Base-by-base conservation (phyloP, 2,113 vertebrate genomes). In the Sigmodon hispidus region DNA sequence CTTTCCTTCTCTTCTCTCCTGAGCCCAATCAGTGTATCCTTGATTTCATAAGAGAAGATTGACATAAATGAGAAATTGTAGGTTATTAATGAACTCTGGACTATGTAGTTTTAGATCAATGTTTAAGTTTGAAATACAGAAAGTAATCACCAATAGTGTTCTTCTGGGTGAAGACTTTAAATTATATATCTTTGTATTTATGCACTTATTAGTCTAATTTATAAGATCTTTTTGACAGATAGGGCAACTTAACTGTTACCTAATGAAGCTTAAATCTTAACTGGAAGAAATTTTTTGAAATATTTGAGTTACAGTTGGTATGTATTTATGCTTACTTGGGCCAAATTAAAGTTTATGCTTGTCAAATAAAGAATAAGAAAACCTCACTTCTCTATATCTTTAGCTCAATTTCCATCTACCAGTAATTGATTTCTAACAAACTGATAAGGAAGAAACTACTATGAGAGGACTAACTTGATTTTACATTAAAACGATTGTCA, bases 81-180 rank as follows among this genome's bases (percentile, higher is more conserved):
- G 5, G 5, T 65, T 93, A 31, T 85, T 59, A 90, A 93, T 90
- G 26, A 85, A 11, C 75, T 36, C 70, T 89, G 75, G 93, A 76
- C 73, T 79, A 3, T 12, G 45, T 19, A 77, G 57, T 43, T 79
- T 79, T 59, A 93, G 79, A 7, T 72, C 31, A 77, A 75, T 76
- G 85, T 63, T 87, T 91, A 84, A 69, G 36, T 96, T 87, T 65
- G 67, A 95, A 94, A 97, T 26, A 65, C 65, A 19, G 24, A 90
- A 96, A 79, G 45, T 85, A 87, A 89, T 88, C n/a, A 59, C 67
- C 52, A 87, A 1, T 89, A 15, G 73, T 72, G 24, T 92, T 96
- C 24, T 75, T 85, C 40, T 29, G 24, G 26, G 29, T 86, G 9
- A 89, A 93, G 72, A 21, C 13, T 92, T 91, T 93, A 93, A 83